Evolutionary conservation across 2,113 vertebrate species (phyloP).

Genomic region (Oreochromis spilurus): DNA sequence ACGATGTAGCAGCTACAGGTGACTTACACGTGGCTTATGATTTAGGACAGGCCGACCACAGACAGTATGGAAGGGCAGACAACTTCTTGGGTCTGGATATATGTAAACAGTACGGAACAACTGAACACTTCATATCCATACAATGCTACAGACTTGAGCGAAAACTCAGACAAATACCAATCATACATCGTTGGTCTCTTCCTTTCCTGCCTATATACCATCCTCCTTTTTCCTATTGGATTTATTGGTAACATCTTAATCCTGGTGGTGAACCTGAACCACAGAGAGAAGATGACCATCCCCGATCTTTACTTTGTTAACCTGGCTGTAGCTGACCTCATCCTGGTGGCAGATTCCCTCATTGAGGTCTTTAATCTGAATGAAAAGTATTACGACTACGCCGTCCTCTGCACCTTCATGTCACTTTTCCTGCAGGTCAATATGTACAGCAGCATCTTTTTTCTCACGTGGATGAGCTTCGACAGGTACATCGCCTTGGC

Average conservation of each 20-base stretch:
- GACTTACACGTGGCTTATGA: slow-evolving; percentile 38
- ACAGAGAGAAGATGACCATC: slow-evolving; percentile 95
- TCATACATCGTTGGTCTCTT: slow-evolving; percentile 87
- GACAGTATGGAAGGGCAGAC: slow-evolving; percentile 78
- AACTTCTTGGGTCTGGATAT: slow-evolving; percentile 59
- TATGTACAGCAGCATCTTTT: slow-evolving; percentile 99
- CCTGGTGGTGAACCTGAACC: slow-evolving; percentile 91
- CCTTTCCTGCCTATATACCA: slow-evolving; percentile 91
- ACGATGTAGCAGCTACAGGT: slow-evolving; percentile 63
- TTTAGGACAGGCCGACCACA: slow-evolving; percentile 28
- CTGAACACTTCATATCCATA: slow-evolving; percentile 70
- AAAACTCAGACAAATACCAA: slow-evolving; percentile 74
- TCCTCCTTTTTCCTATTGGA: slow-evolving; percentile 94
- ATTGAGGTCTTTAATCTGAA: slow-evolving; percentile 97
- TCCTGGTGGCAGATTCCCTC: slow-evolving; percentile 92
- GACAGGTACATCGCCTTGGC: slow-evolving; percentile 93
- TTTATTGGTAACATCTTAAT: slow-evolving; percentile 95
- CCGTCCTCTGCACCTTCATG: slow-evolving; percentile 95
- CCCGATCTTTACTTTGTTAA: slow-evolving; percentile 97
- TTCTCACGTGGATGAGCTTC: slow-evolving; percentile 99
- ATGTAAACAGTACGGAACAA: slow-evolving; percentile 72
- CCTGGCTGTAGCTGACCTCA: slow-evolving; percentile 89
- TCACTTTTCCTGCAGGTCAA: slow-evolving; percentile 97
- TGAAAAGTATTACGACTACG: slow-evolving; percentile 93
- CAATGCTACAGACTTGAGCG: slow-evolving; percentile 64